phyloP scores from a whole-genome alignment of 2,888 invertebrate species.

The Germaria angustata region DNA sequence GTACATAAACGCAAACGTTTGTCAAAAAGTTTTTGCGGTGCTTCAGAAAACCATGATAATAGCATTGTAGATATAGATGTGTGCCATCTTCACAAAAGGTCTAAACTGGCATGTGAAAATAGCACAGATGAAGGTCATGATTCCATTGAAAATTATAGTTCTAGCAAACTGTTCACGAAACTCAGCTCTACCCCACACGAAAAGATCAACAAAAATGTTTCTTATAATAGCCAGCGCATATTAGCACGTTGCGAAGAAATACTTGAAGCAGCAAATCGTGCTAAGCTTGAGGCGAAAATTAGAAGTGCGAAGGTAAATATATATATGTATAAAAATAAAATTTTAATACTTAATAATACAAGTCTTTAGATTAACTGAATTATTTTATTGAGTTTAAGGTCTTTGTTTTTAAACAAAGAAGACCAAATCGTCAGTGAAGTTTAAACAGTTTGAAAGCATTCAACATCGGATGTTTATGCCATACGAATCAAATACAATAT shows the following conservation, averaged over 20 bases:
- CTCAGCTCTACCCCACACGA: conserved; percentile 21
- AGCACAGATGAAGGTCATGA: conserved; percentile 15
- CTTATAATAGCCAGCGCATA: conserved; percentile 60
- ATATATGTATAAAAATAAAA: no score
- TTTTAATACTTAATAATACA: no score
- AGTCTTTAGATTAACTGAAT: no score
- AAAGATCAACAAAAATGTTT: not conserved
- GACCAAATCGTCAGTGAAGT: no score
- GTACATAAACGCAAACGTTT: conserved; percentile 71
- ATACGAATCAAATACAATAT: no score
- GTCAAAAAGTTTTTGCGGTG: conserved; percentile 74
- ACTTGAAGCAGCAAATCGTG: conserved; percentile 73
- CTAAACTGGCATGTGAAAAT: conserved; percentile 39
- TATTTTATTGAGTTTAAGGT: no score
- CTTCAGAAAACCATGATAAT: conserved; percentile 45
- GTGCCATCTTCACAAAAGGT: conserved; percentile 49
- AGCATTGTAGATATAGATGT: conserved; percentile 51
- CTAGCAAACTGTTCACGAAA: conserved; percentile 17
- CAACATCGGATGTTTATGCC: no score
- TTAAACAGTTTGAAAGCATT: no score
- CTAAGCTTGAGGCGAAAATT: conserved; percentile 71
- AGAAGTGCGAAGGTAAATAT: conserved; percentile 70
- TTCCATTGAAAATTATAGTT: conserved; percentile 26
- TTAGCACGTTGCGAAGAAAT: conserved; percentile 73
- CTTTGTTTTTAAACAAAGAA: no score